A percentile compares a stretch with the other conserved stretches of the same genome.
Evolutionary conservation across 2,113 vertebrate genomes (phyloP).

Genomic region (Blennius ocellaris): DNA sequence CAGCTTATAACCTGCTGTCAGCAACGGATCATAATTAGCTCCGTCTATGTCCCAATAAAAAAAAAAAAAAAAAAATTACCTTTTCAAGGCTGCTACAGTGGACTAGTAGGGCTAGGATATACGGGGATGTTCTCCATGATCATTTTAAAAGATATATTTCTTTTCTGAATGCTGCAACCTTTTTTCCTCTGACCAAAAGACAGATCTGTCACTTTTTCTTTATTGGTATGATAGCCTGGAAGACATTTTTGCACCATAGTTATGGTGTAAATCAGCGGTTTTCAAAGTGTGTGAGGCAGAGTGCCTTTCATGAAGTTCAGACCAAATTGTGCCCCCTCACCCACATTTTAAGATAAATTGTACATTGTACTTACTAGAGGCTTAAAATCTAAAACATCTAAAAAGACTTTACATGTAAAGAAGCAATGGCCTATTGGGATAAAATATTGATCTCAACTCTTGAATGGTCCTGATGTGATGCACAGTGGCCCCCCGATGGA

Average conservation of each 20-base stretch:
- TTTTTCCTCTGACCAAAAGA: background rate
- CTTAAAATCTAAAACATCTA: too few species aligned
- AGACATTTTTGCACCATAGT: background rate
- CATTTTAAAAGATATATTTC: background rate
- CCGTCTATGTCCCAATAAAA: slow-evolving; percentile 48
- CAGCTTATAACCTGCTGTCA: slow-evolving; percentile 56
- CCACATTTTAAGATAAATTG: too few species aligned
- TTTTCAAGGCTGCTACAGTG: slow-evolving; percentile 9
- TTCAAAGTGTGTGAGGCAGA: too few species aligned
- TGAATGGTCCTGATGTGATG: too few species aligned
- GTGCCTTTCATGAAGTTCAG: too few species aligned
- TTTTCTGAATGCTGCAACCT: background rate
- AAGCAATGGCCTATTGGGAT: too few species aligned
- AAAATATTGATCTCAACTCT: too few species aligned
- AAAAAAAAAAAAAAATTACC: slow-evolving; percentile 44
- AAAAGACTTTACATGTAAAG: too few species aligned
- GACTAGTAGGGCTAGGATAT: slow-evolving; percentile 1
- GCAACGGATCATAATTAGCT: slow-evolving; percentile 62
- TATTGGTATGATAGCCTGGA: background rate
- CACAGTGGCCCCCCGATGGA: too few species aligned
- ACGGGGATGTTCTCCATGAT: slow-evolving; percentile 3
- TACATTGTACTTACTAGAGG: too few species aligned
- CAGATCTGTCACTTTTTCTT: background rate
- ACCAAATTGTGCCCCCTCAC: too few species aligned
- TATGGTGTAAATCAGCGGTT: too few species aligned